Base-by-base conservation (phyloP, 2,888 invertebrate species). In the Hyalella azteca region DNA sequence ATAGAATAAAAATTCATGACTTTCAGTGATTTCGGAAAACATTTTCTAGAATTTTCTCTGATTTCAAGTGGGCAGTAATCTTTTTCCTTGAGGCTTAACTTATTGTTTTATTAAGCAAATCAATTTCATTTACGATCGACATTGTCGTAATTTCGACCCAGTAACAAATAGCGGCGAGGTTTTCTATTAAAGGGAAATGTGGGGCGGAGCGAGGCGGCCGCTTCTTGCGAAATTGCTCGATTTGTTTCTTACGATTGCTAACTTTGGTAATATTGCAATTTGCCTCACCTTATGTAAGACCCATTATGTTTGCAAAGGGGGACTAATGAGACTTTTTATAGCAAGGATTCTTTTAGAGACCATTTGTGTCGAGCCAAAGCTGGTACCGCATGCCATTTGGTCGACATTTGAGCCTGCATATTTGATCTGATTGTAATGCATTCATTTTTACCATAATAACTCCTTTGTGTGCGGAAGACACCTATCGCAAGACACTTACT, bases 241-340 rank as follows among this genome's bases (percentile, higher is more conserved):
- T 66, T 66, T 66, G 66, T 66, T 66, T 36, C 66, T 29, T 32
- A 36, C 66, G 66, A 66, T 66, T 66, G 66, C 66, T 66, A 66
- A 66, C 66, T 66, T 66, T 66, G 66, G 66, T 36, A 66, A 66
- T 66, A 66, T 66, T 66, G 66, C 66, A 66, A 66, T 66, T 66
- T 36, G 66, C 66, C 66, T 22, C 66, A 66, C 66, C 66, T 66
- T 66, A 66, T 66, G 36, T 66, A 66, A 66, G 66, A 36, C 66
- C 66, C 66, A 66, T 66, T 66, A 66, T 36, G 36, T 66, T 66
- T 66, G 66, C 66, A 66, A 66, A 66, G 66, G 66, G 36, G n/a
- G 66, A 32, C 36, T 66, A 66, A 66, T 66, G 66, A 66, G 66
- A 66, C 66, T 66, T 66, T 66, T 66, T 66, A 66, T 66, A 32